Conservation (phyloP, 1,140 invertebrate species). For the Steinernema feltiae region DNA sequence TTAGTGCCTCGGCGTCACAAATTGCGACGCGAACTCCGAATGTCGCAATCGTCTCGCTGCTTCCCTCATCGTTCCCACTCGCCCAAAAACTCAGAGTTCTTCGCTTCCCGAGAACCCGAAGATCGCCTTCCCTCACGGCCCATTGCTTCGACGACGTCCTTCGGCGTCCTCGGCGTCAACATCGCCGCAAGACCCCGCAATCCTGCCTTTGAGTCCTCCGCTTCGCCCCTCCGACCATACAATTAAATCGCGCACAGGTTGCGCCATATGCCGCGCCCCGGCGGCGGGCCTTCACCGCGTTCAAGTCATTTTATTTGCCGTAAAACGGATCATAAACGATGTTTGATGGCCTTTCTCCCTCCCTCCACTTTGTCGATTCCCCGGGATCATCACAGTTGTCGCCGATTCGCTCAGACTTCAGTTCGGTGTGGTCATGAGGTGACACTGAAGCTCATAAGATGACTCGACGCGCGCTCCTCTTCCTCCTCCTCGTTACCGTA, state of each 20-base stretch:
- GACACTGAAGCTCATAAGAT: constrained; percentile 5
- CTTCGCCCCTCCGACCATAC: not conserved
- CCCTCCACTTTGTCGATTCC: constrained; percentile 2
- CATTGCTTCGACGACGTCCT: not conserved
- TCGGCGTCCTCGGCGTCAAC: too few species aligned
- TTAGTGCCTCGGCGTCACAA: not conserved
- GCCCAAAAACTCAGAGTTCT: not conserved
- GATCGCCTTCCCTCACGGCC: not conserved
- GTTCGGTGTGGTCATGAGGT: constrained; percentile 4
- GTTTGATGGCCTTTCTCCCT: constrained; percentile 13
- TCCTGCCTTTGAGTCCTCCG: too few species aligned
- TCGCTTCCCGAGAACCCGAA: not conserved
- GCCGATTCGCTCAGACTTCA: not conserved
- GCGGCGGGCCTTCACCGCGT: constrained; percentile 10
- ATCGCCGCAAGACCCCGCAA: not conserved
- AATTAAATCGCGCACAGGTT: constrained; percentile 11
- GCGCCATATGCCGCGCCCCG: constrained; percentile 10
- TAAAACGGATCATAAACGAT: constrained; percentile 13
- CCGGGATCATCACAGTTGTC: constrained; percentile 1
- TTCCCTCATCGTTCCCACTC: not conserved
- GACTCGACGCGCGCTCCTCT: not conserved
- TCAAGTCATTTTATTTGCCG: constrained; percentile 15
- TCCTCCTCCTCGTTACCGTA: constrained; percentile 18
- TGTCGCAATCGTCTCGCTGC: not conserved
- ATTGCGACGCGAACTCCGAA: not conserved